These are phyloP conservation scores for Hylomyscus alleni DNA, from an alignment of 2,797 vertebrate genomes.

Conservation along the genomic window DNA sequence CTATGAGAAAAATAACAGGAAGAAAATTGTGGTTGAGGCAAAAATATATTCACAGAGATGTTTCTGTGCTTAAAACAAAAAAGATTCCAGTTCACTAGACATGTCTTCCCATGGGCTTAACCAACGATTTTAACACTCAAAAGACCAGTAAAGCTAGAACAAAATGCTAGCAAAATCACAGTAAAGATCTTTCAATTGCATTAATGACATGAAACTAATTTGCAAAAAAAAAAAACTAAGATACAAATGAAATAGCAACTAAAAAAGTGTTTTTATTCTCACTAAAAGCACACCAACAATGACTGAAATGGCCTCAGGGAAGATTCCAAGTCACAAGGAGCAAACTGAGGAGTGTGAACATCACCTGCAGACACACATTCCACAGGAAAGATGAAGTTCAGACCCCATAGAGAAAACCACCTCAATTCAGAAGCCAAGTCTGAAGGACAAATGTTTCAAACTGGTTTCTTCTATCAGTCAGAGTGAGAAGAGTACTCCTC, in stretches of 20 bases:
- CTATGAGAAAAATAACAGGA: constrained; percentile 76
- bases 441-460: not conserved
- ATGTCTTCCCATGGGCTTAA: constrained; percentile 46
- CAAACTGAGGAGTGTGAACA: too few relatives aligned
- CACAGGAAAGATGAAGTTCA: not conserved
- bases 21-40: constrained; percentile 50
- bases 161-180: constrained; percentile 55
- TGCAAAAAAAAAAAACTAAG: constrained; percentile 30
- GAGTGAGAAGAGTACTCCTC: constrained; percentile 35
- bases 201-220: constrained; percentile 32
- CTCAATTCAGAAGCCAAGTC: constrained; percentile 25
- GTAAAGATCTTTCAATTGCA: constrained; percentile 14
- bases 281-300: constrained; percentile 1
- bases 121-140: constrained; percentile 40
- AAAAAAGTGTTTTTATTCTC: not conserved
- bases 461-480: not conserved
- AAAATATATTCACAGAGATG: constrained; percentile 76
- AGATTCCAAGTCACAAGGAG: not conserved
- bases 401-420: not conserved
- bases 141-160: not conserved
- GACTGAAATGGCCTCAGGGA: not conserved
- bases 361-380: not conserved
- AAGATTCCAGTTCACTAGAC: not conserved
- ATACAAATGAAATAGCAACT: constrained; percentile 48
- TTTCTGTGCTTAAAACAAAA: constrained; percentile 62